These are phyloP conservation scores for Sylvilagus floridanus DNA, from an alignment of 2,797 vertebrate species.

Conservation along the genomic window DNA sequence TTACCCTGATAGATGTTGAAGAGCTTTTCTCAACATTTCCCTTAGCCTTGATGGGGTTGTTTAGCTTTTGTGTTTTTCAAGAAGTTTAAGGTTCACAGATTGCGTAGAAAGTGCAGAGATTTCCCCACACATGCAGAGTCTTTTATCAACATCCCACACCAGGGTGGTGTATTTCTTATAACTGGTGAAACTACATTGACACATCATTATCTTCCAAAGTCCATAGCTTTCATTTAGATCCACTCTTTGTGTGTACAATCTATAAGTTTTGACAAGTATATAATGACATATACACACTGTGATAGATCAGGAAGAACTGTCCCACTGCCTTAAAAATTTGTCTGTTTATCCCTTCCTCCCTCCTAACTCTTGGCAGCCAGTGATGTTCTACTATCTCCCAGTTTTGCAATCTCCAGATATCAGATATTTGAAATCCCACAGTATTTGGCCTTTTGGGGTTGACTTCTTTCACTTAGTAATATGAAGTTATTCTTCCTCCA, in stretches of 20 bases:
- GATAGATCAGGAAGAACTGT: background rate
- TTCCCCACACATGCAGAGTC: background rate
- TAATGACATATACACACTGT: background rate
- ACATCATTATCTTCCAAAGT: background rate
- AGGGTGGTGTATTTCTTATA: background rate
- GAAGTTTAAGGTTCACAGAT: background rate
- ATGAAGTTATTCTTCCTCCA: background rate
- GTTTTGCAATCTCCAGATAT: background rate
- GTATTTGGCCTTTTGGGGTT: background rate
- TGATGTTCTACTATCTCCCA: background rate
- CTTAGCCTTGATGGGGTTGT: background rate
- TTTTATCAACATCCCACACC: background rate
- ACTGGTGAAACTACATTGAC: background rate
- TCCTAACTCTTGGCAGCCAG: background rate
- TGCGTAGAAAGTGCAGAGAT: background rate
- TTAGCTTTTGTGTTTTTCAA: background rate
- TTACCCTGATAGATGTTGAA: background rate
- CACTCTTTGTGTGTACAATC: background rate
- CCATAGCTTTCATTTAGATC: background rate
- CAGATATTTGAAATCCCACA: background rate
- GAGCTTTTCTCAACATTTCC: background rate
- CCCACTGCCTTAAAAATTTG: background rate
- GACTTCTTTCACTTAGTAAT: background rate
- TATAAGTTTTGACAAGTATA: background rate
- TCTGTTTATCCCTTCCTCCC: background rate